These are phyloP conservation scores for Taxidea taxus DNA, from an alignment of 2,113 vertebrate genomes.

Conservation along the genomic window DNA sequence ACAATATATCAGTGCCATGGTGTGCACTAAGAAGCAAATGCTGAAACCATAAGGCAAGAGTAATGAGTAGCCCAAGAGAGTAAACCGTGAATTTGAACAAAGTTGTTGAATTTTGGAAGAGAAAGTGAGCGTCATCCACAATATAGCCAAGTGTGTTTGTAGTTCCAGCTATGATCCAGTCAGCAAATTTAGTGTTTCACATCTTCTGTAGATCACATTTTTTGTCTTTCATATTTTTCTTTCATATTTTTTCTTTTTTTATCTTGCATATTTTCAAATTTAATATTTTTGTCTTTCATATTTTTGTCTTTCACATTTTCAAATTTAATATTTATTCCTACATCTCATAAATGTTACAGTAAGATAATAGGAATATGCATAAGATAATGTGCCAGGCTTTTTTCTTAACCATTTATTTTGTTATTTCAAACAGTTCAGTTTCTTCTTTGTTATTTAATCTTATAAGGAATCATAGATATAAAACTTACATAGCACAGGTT, in stretches of 20 bases:
- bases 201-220: not conserved
- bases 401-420: not conserved
- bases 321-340: not conserved
- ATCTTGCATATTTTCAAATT: not conserved
- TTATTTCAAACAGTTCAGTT: not conserved
- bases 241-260: no score
- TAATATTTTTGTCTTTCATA: not conserved
- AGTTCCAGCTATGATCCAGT: not conserved
- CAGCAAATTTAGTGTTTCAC: not conserved
- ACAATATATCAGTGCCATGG: not conserved
- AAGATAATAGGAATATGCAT: not conserved
- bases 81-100: not conserved
- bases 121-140: not conserved
- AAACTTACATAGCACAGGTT: not conserved
- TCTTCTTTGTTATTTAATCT: not conserved
- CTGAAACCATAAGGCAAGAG: not conserved
- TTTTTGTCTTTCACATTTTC: not conserved
- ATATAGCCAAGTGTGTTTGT: not conserved
- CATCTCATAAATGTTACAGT: not conserved
- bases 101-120: conserved; percentile 12
- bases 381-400: not conserved
- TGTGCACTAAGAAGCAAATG: not conserved
- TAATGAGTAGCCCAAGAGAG: not conserved
- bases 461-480: not conserved
- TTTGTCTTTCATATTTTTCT: not conserved